Percentiles rank a stretch among this genome's conserved stretches.
These are phyloP conservation scores for Harmothoe impar DNA, from an alignment of 2,888 invertebrate genomes.

Conservation along the genomic window DNA sequence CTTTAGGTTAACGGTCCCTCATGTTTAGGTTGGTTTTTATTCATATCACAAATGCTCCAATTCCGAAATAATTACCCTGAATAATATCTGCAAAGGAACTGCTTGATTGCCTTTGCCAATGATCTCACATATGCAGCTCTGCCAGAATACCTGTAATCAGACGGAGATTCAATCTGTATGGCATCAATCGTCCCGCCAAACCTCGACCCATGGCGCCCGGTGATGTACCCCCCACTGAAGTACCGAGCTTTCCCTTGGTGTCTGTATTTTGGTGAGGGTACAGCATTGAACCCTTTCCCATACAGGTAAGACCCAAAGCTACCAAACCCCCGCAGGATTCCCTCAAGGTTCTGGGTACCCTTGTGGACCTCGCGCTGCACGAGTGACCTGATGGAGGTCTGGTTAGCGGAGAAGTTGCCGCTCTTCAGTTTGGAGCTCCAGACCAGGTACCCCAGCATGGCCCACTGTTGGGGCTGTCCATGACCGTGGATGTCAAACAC, in stretches of 20 bases:
- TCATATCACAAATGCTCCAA: too few relatives aligned
- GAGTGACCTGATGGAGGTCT: conserved; percentile 14
- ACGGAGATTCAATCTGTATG: conserved; percentile 38
- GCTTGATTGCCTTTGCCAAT: background rate
- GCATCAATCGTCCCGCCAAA: conserved; percentile 12
- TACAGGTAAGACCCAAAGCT: conserved; percentile 12
- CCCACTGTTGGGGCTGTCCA: conserved; percentile 27
- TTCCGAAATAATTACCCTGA: too few relatives aligned
- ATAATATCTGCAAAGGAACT: background rate
- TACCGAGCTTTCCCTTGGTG: background rate
- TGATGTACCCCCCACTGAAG: conserved; percentile 35
- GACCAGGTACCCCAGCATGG: conserved; percentile 51
- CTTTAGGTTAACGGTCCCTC: too few relatives aligned
- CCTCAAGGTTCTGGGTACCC: background rate
- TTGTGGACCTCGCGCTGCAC: background rate
- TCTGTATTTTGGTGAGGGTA: conserved; percentile 22
- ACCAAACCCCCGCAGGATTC: background rate
- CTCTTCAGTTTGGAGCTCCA: background rate
- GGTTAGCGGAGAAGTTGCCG: background rate
- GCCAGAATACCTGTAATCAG: background rate
- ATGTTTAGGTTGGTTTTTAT: too few relatives aligned
- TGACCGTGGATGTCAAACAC: conserved; percentile 60
- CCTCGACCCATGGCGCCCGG: conserved; percentile 1
- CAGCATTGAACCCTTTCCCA: background rate
- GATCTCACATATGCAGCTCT: background rate